These are phyloP conservation scores for Bubalus kerabau DNA, from an alignment of 2,113 vertebrate genomes.

Conservation along the genomic window DNA sequence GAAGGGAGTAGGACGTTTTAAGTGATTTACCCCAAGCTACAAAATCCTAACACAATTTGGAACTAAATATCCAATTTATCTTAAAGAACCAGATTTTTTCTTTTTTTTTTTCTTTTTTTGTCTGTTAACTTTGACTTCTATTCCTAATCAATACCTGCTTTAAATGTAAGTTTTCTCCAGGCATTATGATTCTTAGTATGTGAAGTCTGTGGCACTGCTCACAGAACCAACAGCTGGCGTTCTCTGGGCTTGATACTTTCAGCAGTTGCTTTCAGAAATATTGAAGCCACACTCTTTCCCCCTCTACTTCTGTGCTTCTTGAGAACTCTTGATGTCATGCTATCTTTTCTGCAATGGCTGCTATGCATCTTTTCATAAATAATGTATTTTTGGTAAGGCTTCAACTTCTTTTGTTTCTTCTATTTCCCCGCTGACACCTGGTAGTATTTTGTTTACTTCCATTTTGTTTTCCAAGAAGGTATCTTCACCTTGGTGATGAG, in stretches of 20 bases:
- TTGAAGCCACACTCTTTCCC: background rate
- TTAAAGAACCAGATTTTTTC: background rate
- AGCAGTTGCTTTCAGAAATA: conserved; percentile 1
- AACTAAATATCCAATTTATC: background rate
- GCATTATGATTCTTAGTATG: background rate
- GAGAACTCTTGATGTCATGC: background rate
- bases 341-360: conserved; percentile 24
- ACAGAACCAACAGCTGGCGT: conserved; percentile 8
- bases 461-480: background rate
- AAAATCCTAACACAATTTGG: background rate
- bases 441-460: background rate
- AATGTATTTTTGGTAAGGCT: background rate
- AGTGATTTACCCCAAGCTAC: background rate
- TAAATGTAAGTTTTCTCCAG: background rate
- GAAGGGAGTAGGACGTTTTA: background rate
- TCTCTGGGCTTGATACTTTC: background rate
- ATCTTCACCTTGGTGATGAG: background rate
- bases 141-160: background rate
- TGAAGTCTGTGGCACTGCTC: conserved; percentile 3
- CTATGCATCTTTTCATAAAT: conserved; percentile 25
- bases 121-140: background rate
- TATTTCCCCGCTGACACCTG: background rate
- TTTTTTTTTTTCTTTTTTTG: background rate
- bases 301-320: background rate
- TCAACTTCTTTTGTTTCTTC: background rate